Evolutionary conservation across 2,113 vertebrate species (phyloP).

Genomic region (Hepsetus odoe): DNA sequence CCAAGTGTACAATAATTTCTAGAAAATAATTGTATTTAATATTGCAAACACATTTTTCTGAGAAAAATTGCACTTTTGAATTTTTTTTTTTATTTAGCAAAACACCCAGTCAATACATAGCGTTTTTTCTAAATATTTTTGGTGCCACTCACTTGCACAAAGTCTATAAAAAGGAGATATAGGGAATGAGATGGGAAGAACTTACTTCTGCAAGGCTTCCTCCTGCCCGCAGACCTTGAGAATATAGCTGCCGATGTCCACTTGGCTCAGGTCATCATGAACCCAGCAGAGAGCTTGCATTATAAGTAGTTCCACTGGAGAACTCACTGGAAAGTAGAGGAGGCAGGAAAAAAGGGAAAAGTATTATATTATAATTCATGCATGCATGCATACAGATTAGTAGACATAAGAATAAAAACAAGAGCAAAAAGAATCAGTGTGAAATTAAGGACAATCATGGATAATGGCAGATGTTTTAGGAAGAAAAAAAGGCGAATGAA

Average conservation of each 20-base stretch:
- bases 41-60: no score
- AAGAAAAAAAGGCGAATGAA: background rate
- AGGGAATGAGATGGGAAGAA: background rate
- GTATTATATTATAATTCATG: no score
- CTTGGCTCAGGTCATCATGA: slow-evolving; percentile 94
- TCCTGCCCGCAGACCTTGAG: slow-evolving; percentile 96
- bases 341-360: background rate
- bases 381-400: no score
- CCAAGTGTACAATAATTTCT: no score
- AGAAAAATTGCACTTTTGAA: no score
- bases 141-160: background rate
- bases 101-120: no score
- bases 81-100: no score
- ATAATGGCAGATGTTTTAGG: background rate
- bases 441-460: background rate
- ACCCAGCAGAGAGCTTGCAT: slow-evolving; percentile 98
- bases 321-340: slow-evolving; percentile 82
- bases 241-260: slow-evolving; percentile 92
- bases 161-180: no score
- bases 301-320: slow-evolving; percentile 94
- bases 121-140: no score
- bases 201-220: slow-evolving; percentile 97
- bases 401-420: background rate
- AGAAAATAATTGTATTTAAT: no score
- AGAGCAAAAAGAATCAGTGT: background rate